phyloP scores from a whole-genome alignment of 2,113 vertebrate species.

The Azemiops feae region DNA sequence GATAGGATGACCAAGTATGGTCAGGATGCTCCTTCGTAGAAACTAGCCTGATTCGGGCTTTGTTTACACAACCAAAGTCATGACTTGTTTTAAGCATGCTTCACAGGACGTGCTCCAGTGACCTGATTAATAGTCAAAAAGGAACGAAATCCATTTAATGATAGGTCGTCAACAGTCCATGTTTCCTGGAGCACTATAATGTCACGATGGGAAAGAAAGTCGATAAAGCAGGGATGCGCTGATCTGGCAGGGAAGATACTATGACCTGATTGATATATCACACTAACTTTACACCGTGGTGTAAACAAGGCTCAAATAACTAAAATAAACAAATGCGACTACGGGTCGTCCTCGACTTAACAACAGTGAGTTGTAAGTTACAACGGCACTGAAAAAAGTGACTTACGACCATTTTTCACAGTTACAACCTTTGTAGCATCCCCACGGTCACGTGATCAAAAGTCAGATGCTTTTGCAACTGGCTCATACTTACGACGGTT shows the following conservation, averaged over 20 bases:
- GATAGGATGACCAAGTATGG: neutral
- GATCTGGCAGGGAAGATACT: neutral
- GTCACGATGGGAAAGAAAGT: neutral
- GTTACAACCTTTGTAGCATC: neutral
- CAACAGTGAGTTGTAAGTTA: neutral
- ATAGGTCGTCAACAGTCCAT: neutral
- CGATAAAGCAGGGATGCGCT: neutral
- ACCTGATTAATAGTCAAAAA: neutral
- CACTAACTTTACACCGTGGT: neutral
- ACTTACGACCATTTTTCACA: neutral
- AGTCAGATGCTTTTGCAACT: neutral
- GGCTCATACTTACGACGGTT: neutral
- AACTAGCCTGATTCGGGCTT: neutral
- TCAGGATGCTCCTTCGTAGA: neutral
- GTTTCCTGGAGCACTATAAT: neutral
- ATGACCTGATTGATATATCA: neutral
- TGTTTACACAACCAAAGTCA: neutral
- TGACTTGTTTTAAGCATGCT: neutral
- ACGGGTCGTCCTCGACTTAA: neutral
- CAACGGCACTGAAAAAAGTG: neutral
- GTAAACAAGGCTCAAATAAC: neutral
- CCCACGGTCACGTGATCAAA: neutral
- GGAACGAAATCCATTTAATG: neutral
- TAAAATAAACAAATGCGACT: neutral
- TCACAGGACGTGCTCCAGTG: neutral